Percentiles rank a stretch among this genome's conserved stretches.
These are phyloP conservation scores for Stegodyphus dumicola DNA, from an alignment of 1,140 invertebrate genomes.

Conservation along the genomic window DNA sequence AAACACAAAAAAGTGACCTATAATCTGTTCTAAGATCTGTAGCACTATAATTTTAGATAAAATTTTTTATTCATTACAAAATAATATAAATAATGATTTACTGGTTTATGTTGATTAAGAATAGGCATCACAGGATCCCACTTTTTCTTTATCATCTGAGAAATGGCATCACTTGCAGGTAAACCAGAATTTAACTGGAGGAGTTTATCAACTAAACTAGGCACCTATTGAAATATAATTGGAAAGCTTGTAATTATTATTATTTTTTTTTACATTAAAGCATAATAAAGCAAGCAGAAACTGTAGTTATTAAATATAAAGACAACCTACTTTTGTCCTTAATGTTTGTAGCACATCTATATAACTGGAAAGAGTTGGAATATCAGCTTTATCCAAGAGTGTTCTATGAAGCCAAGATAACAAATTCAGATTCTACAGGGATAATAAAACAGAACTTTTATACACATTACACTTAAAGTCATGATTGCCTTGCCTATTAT, in stretches of 20 bases:
- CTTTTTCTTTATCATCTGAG: conserved; percentile 77
- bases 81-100: conserved; percentile 66
- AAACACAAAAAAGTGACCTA: too few species aligned
- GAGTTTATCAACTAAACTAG: conserved; percentile 80
- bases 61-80: not conserved
- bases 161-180: conserved; percentile 73
- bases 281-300: too few species aligned
- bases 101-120: conserved; percentile 73
- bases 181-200: conserved; percentile 63
- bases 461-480: too few species aligned
- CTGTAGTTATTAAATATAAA: not conserved
- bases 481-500: too few species aligned
- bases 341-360: conserved; percentile 84
- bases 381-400: conserved; percentile 77
- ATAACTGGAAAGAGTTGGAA: conserved; percentile 80
- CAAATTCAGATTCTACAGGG: conserved; percentile 76
- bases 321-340: conserved; percentile 73
- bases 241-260: too few species aligned
- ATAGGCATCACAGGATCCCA: conserved; percentile 79
- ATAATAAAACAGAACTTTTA: not conserved
- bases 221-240: conserved; percentile 69
- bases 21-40: too few species aligned
- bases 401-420: conserved; percentile 83
- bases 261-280: too few species aligned
- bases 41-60: not conserved